phyloP scores from a whole-genome alignment of 2,888 invertebrate species.

The Phytoseiulus persimilis region DNA sequence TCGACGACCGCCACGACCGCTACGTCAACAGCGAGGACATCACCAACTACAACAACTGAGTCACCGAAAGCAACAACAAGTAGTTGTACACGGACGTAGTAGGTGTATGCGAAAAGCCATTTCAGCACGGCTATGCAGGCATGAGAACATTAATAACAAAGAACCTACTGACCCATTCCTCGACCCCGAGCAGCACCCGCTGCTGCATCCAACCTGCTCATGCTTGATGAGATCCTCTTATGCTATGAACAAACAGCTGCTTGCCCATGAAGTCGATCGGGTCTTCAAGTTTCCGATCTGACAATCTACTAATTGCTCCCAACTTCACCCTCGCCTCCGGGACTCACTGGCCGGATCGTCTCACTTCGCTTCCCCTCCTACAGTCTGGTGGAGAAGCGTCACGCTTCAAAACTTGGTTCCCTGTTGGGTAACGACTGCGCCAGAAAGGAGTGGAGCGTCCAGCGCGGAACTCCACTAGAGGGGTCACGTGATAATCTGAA shows the following conservation, averaged over 20 bases:
- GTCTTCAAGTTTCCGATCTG: not conserved
- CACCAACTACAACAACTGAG: not conserved
- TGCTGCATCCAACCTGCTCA: not conserved
- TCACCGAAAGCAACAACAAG: not conserved
- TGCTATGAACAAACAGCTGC: not conserved
- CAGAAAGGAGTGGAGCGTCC: too few relatives aligned
- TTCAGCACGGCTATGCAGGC: not conserved
- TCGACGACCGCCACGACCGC: not conserved
- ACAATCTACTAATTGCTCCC: too few relatives aligned
- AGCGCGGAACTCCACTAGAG: too few relatives aligned
- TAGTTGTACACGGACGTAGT: not conserved
- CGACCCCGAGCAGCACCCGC: not conserved
- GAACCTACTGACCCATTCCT: not conserved
- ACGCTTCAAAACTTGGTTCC: too few relatives aligned
- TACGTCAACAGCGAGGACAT: not conserved
- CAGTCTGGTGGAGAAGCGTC: too few relatives aligned
- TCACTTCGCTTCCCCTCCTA: too few relatives aligned
- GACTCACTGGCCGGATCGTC: too few relatives aligned
- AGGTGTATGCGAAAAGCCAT: not conserved
- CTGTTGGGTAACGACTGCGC: too few relatives aligned
- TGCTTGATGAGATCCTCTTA: not conserved
- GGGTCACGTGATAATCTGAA: too few relatives aligned
- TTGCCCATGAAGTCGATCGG: not conserved
- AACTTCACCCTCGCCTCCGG: too few relatives aligned
- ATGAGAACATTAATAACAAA: not conserved